Conservation (phyloP, 64 coral and sea anemone genomes). For the Pachyseris speciosa region DNA sequence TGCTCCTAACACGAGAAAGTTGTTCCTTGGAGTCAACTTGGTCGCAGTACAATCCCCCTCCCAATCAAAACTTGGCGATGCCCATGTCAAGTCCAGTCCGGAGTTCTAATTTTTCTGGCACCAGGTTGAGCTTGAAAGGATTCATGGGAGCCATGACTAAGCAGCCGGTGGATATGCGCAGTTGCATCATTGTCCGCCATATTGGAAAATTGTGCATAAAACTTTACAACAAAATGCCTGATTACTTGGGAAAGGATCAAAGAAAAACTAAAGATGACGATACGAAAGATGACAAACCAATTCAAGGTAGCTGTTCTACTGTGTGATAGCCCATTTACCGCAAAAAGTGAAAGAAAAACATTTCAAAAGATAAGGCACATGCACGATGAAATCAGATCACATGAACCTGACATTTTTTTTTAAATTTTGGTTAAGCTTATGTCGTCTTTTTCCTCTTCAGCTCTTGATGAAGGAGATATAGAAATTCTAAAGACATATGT, state of each 20-base stretch:
- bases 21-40: too few species aligned
- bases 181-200: conserved; percentile 22
- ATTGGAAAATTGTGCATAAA: conserved; percentile 1
- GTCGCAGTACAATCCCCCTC: too few species aligned
- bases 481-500: conserved; percentile 99
- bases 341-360: background rate
- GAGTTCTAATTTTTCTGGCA: background rate
- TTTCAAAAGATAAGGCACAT: background rate
- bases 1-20: too few species aligned
- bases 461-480: conserved; percentile 97
- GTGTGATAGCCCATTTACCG: background rate
- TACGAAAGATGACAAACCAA: conserved; percentile 93
- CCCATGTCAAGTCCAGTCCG: too few species aligned
- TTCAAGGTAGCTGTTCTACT: conserved; percentile 76
- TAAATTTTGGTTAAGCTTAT: conserved; percentile 24
- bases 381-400: too few species aligned
- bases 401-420: background rate
- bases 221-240: conserved; percentile 80
- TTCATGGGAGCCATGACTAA: conserved; percentile 31
- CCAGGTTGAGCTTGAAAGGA: background rate
- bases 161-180: conserved; percentile 43
- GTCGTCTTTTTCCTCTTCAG: conserved; percentile 24
- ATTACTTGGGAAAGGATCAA: conserved; percentile 99
- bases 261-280: conserved; percentile 88
- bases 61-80: too few species aligned